Base-by-base conservation (phyloP, 2,888 invertebrate genomes). In the Diplolepis rosae region DNA sequence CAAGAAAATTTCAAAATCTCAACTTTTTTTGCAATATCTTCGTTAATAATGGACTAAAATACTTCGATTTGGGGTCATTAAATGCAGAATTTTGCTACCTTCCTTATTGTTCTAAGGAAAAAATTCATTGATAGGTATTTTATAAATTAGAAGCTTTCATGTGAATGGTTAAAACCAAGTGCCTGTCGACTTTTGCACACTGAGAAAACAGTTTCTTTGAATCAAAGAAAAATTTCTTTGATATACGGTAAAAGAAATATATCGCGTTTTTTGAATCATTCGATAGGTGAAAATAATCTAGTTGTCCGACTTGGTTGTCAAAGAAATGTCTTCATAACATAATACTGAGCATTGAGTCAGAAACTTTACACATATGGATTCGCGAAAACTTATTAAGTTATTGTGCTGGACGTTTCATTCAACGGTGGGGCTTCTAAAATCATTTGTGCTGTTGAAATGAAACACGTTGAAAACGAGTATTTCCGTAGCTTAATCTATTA, bases 371-470 rank as follows among this genome's bases (percentile, higher is more conserved):
- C 35, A 22, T 61, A 61, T 22, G 56, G 56, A 61, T 61, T 61
- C 56, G 22, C 35, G 11, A 22, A 56, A 61, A 61, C 56, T 61
- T 61, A 61, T 61, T 61, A 61, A 39, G 56, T 61, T 61, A 56
- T 56, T 56, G 35, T 22, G 35, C 35, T 24, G 35, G 39, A 61
- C 56, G 56, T 61, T 61, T 61, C 56, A 61, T 24, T 24, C 13
- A 39, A 24, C 32, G 4, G 3, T 61, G 24, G 0, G 56, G 56
- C 56, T 61, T 61, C 56, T 61, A 61, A 61, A 61, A 61, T 61
- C 56, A 61, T 61, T 61, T 61, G 18, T 39, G 2, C 39, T 13
- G 39, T 61, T 39, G 39, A 61, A 24, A 39, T 61, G 18, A 39
- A n/a, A 35, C 35, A 35, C 35, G 24, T 18, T 39, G 6, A 4